A percentile compares a stretch with the other conserved stretches of the same genome.
These are phyloP conservation scores for Chrysemys picta DNA, from an alignment of 2,113 vertebrate species.

Conservation along the genomic window DNA sequence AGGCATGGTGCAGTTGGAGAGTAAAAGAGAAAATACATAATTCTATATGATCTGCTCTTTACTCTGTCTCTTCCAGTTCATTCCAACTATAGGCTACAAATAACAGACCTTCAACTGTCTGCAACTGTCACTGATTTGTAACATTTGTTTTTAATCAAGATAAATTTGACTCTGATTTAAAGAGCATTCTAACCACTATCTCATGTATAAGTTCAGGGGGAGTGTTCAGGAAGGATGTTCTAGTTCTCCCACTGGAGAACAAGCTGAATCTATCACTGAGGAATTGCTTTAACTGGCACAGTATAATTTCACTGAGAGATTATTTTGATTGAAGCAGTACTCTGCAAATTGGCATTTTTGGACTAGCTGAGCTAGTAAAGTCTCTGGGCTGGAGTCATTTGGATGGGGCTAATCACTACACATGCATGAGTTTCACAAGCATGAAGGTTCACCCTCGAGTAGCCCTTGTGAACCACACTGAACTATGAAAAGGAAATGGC, in stretches of 20 bases:
- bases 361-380: neutral
- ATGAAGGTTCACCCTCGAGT: neutral
- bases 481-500: neutral
- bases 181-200: constrained; percentile 46
- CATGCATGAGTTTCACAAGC: neutral
- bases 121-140: constrained; percentile 48
- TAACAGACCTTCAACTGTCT: constrained; percentile 38
- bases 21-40: constrained; percentile 50
- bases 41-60: constrained; percentile 43
- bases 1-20: constrained; percentile 38
- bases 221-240: constrained; percentile 7
- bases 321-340: neutral
- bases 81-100: constrained; percentile 46
- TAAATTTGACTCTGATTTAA: constrained; percentile 60
- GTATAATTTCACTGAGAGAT: neutral
- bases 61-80: constrained; percentile 53
- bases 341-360: neutral
- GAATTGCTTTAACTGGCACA: constrained; percentile 39
- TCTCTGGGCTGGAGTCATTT: neutral
- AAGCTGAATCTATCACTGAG: constrained; percentile 1
- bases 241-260: neutral
- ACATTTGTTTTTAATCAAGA: constrained; percentile 78
- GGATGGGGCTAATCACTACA: neutral
- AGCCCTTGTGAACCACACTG: neutral
- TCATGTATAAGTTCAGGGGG: constrained; percentile 40